Conservation (phyloP, 2,113 vertebrate species). For the Bos javanicus region DNA sequence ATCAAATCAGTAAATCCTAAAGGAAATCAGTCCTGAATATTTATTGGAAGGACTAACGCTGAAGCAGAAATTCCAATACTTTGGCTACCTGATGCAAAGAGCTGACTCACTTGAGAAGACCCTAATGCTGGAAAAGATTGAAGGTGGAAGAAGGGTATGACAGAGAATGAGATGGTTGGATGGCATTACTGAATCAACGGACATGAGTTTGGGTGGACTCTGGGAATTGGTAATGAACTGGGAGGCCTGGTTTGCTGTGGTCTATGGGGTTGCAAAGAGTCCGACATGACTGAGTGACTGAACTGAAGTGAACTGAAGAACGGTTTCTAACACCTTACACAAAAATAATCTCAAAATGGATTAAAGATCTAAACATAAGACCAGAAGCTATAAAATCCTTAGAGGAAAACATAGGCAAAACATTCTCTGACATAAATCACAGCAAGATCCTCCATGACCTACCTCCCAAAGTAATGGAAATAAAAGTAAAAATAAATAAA, state of each 20-base stretch:
- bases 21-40: background rate
- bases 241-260: background rate
- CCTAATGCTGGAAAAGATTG: background rate
- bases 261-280: background rate
- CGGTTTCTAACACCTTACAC: background rate
- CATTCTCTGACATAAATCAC: background rate
- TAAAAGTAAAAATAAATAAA: background rate
- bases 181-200: background rate
- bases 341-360: background rate
- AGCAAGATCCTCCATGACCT: background rate
- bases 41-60: background rate
- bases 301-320: background rate
- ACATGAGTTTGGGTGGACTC: background rate
- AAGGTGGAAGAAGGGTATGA: background rate
- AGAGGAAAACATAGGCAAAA: background rate
- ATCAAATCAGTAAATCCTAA: background rate
- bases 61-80: background rate
- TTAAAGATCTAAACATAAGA: background rate
- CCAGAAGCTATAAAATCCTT: background rate
- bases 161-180: background rate
- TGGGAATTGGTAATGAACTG: background rate
- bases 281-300: accelerated
- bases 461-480: background rate
- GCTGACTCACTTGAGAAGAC: background rate
- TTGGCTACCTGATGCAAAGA: background rate